A percentile compares a stretch with the other conserved stretches of the same genome.
These are phyloP conservation scores for Caenorhabditis angaria DNA, from an alignment of 2,888 invertebrate genomes.

Conservation along the genomic window DNA sequence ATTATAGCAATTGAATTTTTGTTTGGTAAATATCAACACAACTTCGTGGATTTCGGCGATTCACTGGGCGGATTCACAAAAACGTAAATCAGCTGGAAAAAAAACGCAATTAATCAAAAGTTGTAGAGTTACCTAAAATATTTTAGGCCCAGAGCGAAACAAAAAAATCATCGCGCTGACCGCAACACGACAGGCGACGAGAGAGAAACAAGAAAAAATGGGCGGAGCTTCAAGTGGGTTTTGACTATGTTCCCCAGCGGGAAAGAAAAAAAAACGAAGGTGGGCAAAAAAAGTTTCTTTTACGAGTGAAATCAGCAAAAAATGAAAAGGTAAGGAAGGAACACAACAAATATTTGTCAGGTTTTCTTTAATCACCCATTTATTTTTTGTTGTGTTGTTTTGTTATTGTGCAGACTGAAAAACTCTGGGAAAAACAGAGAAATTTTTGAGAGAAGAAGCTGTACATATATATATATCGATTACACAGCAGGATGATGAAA, in stretches of 20 bases:
- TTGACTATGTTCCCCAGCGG: not conserved
- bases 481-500: constrained; percentile 1
- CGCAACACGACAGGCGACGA: constrained; percentile 38
- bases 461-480: constrained; percentile 2
- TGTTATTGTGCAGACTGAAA: too few species aligned
- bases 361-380: not conserved
- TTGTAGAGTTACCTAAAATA: constrained; percentile 8
- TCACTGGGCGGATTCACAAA: constrained; percentile 39
- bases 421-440: not conserved
- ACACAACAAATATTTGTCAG: not conserved
- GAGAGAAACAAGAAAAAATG: constrained; percentile 23
- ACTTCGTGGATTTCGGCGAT: constrained; percentile 47
- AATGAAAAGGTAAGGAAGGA: not conserved
- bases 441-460: not conserved
- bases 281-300: not conserved
- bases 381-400: not conserved
- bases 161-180: constrained; percentile 22
- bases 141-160: constrained; percentile 41
- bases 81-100: constrained; percentile 40
- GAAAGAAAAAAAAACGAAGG: not conserved
- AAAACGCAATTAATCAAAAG: constrained; percentile 5
- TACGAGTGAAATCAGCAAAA: too few species aligned
- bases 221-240: constrained; percentile 18
- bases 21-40: not conserved
- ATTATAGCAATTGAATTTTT: constrained; percentile 28